Evolutionary conservation across 2,888 invertebrate genomes (phyloP), one percentile per base, ranked within the genome.

Genomic region (Perdita meconis): DNA sequence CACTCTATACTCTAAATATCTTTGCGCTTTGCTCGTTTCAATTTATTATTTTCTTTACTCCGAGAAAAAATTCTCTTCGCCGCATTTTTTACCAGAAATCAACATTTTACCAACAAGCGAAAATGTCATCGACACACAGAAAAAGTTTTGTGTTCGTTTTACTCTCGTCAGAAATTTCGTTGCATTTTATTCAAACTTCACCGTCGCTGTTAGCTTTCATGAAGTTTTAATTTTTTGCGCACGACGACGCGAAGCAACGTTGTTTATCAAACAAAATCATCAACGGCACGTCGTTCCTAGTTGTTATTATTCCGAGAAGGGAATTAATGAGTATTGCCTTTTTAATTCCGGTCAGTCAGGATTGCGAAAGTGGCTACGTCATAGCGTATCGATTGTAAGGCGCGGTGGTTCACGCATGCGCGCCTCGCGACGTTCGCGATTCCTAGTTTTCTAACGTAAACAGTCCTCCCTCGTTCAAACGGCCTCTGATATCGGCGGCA

Each of bases 301-400:
- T 16, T 59, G 1, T 1, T 22, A 4, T 64, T 19, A 12, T 2
- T 13, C 8, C 8, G 24, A 34, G 26, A 56, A 51, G 44, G n/a
- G 26, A 71, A 56, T 78, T 64, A 83, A 82, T 80, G 73, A 76
- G 2, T 82, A 85, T 84, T 86, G 87, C 85, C 87, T 87, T 89
- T 90, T 82, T 85, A 81, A 81, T 84, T 82, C 84, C 84, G 83
- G 82, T 85, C 83, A 86, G 81, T 84, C 76, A 81, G 82, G 84
- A 84, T 84, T 86, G 79, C 81, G 74, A 81, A 82, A 83, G 82
- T 76, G 68, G 38, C 69, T 89, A 89, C 89, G 90, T 88, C 89
- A 87, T 86, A 86, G 82, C 73, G 80, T 90, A 91, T 91, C 90
- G 90, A 91, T 91, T 90, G 85, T 88, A 85, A 79, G 81, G 74